A percentile compares a stretch with the other conserved stretches of the same genome.
These are phyloP conservation scores for Syndactyla subalaris DNA, from an alignment of 2,797 vertebrate genomes.

Conservation along the genomic window DNA sequence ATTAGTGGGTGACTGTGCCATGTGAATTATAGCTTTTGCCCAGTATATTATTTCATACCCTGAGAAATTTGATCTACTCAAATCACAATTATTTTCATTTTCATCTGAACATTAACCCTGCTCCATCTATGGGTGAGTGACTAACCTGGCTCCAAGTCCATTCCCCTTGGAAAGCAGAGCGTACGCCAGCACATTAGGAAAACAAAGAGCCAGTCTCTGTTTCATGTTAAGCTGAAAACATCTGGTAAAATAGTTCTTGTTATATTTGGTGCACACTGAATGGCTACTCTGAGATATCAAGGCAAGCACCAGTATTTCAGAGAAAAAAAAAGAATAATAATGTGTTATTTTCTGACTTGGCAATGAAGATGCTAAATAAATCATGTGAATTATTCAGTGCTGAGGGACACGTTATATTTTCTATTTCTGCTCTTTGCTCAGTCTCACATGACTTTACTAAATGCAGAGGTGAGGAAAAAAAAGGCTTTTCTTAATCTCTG, in stretches of 20 bases:
- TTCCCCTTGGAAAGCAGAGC: background rate
- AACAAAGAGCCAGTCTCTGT: slow-evolving; percentile 51
- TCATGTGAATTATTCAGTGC: slow-evolving; percentile 29
- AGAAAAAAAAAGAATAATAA: background rate
- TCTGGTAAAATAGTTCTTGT: slow-evolving; percentile 6
- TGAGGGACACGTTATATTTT: slow-evolving; percentile 13
- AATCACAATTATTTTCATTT: slow-evolving; percentile 48
- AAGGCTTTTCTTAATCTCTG: background rate
- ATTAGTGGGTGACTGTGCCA: slow-evolving; percentile 23
- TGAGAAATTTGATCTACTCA: slow-evolving; percentile 57
- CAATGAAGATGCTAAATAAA: slow-evolving; percentile 33
- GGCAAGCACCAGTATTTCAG: background rate
- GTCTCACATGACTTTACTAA: background rate
- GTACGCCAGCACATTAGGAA: background rate
- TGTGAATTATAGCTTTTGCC: slow-evolving; percentile 17
- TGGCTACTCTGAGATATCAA: background rate
- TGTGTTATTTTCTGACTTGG: slow-evolving; percentile 30
- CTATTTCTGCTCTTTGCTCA: slow-evolving; percentile 27
- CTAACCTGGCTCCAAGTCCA: slow-evolving; percentile 12
- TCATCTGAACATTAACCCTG: slow-evolving; percentile 33
- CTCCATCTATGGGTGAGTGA: slow-evolving; percentile 1
- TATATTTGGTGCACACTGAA: slow-evolving; percentile 8
- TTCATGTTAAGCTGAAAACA: slow-evolving; percentile 43
- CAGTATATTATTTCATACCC: slow-evolving; percentile 44
- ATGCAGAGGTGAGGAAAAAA: background rate